Base-by-base conservation (phyloP, 1,140 invertebrate genomes). In the Agrypnia vestita region DNA sequence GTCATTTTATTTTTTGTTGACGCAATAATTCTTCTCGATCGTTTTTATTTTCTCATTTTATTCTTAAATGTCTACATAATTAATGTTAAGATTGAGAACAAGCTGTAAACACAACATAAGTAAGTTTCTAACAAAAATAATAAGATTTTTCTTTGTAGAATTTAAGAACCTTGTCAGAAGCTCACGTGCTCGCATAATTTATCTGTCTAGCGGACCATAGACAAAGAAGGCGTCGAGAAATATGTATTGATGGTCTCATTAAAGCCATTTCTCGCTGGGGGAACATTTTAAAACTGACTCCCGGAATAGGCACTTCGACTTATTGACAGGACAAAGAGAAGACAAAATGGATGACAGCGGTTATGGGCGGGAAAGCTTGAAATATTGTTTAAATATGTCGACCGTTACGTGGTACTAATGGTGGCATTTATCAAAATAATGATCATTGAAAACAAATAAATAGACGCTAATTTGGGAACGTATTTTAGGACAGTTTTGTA, bases 271-370 rank as follows among this genome's bases (percentile, higher is more conserved):
- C 10, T n/a, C 44, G 6, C 15, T 25, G 46, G 13, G 19, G 67
- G 51, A 74, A 17, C 9, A 19, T 35, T 44, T 19, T 47, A 51
- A 55, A 21, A 19, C 6, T 43, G 35, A 56, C 13, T 74, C 71
- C 71, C n/a, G 71, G 25, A 74, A 74, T 59, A 74, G 71, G 15
- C 49, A 74, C 51, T 43, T 74, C 71, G 71, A 56, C 51, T 55
- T 74, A 74, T 74, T 74, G 71, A 74, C 71, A 74, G 71, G 53
- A 74, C 71, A 74, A 74, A 74, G 71, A n/a, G 11, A 49, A 74
- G 56, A 55, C 1, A 53, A 55, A 35, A 74, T 56, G 53, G 71
- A 74, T 56, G 71, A 56, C 71, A 15, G 71, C 25, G n/a, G n/a
- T 56, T 74, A 61, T 74, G 71, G 71, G 71, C 71, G 71, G 71